Percentiles rank a stretch among this genome's conserved stretches.
These are phyloP conservation scores for Unio delphinus DNA, from an alignment of 2,888 invertebrate genomes.

Conservation along the genomic window DNA sequence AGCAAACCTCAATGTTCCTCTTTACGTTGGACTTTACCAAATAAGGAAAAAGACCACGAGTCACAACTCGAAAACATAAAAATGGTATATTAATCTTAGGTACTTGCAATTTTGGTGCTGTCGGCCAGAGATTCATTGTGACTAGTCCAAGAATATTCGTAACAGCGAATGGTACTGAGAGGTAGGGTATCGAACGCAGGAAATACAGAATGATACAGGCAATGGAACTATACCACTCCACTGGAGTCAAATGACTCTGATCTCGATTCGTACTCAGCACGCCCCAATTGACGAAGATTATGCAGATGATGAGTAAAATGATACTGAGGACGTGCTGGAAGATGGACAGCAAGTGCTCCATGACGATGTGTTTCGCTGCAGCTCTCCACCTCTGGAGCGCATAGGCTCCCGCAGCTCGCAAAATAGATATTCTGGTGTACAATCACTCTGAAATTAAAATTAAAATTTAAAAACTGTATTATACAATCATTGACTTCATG, in stretches of 20 bases:
- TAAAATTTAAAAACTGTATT: too few species aligned
- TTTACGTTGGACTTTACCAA: conserved; percentile 29
- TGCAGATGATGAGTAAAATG: conserved; percentile 15
- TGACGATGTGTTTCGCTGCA: too few species aligned
- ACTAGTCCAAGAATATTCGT: conserved; percentile 35
- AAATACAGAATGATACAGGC: conserved; percentile 16
- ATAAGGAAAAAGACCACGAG: conserved; percentile 23
- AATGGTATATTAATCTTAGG: too few species aligned
- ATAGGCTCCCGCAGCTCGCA: too few species aligned
- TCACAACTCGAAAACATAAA: too few species aligned
- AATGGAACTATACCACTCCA: conserved; percentile 21
- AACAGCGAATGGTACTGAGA: conserved; percentile 27
- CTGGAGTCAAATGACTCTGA: conserved; percentile 24
- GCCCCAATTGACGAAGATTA: conserved; percentile 16
- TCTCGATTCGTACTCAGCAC: conserved; percentile 26
- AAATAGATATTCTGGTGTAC: too few species aligned
- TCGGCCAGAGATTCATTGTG: conserved; percentile 7
- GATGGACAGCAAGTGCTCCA: conserved; percentile 1
- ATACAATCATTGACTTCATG: too few species aligned
- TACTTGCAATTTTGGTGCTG: too few species aligned
- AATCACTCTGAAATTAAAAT: too few species aligned
- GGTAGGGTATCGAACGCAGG: conserved; percentile 24
- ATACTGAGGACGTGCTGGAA: conserved; percentile 16
- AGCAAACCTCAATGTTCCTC: conserved; percentile 34
- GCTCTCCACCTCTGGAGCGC: too few species aligned